These are phyloP conservation scores for Trogon melanurus DNA, from an alignment of 2,113 vertebrate genomes.

Conservation along the genomic window DNA sequence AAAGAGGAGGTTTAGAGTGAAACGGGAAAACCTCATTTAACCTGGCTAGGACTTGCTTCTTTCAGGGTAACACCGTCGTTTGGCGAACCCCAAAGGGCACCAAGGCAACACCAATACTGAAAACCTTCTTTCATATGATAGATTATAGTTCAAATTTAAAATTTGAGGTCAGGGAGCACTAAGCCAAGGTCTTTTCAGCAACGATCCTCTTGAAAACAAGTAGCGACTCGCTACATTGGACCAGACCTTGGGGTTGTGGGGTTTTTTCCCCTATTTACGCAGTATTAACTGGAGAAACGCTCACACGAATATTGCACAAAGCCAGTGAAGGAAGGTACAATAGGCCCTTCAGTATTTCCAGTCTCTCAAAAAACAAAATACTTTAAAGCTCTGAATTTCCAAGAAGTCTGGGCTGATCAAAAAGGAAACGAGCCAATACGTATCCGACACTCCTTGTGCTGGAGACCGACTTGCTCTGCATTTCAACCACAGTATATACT, in stretches of 20 bases:
- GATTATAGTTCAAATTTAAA: neutral
- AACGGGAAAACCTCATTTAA: neutral
- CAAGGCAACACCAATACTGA: accelerated
- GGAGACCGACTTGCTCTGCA: neutral
- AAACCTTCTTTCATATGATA: neutral
- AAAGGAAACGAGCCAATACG: neutral
- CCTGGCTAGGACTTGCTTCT: neutral
- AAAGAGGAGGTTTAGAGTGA: neutral
- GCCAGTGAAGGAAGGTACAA: neutral
- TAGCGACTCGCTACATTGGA: neutral
- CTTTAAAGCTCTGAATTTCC: neutral
- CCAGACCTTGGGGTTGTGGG: neutral
- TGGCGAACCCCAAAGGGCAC: neutral
- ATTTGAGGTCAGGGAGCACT: neutral
- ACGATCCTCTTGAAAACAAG: neutral
- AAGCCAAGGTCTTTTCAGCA: neutral
- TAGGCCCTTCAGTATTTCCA: neutral
- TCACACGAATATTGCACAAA: neutral
- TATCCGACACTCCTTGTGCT: neutral
- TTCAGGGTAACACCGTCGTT: neutral
- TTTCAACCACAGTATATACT: neutral
- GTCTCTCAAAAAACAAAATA: neutral
- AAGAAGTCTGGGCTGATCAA: neutral
- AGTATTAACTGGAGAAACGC: neutral
- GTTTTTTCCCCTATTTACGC: neutral